These are phyloP conservation scores for Drosophila recens DNA, from an alignment of 2,888 invertebrate genomes.

Conservation along the genomic window DNA sequence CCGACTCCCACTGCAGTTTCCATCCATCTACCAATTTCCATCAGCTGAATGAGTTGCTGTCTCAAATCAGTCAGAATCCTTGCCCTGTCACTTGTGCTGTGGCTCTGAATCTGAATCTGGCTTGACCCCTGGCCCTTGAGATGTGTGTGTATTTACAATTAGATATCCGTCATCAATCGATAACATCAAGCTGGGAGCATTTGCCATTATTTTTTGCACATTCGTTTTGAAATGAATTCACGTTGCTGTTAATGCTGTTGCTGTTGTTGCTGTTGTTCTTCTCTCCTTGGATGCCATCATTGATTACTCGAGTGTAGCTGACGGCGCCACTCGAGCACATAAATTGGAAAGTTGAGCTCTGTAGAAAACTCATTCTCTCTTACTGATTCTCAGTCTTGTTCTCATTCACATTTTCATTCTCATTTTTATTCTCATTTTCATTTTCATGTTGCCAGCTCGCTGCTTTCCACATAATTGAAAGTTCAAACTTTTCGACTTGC, in stretches of 20 bases:
- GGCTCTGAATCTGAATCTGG: constrained; percentile 4
- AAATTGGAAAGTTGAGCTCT: constrained; percentile 69
- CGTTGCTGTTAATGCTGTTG: constrained; percentile 19
- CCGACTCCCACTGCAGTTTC: constrained; percentile 1
- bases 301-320: constrained; percentile 75
- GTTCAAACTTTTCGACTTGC: constrained; percentile 77
- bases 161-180: constrained; percentile 69
- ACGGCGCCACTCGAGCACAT: constrained; percentile 71
- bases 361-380: constrained; percentile 29
- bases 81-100: neutral
- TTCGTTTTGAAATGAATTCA: constrained; percentile 48
- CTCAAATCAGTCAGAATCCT: constrained; percentile 55
- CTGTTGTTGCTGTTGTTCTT: neutral
- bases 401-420: constrained; percentile 4
- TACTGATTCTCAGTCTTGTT: neutral
- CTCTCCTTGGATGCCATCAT: constrained; percentile 46
- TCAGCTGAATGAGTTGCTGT: constrained; percentile 43
- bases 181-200: constrained; percentile 39
- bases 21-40: constrained; percentile 25
- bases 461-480: constrained; percentile 75
- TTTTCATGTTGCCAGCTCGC: constrained; percentile 54
- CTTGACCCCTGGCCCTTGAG: constrained; percentile 10
- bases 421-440: constrained; percentile 24
- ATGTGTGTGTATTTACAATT: constrained; percentile 70
- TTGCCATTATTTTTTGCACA: constrained; percentile 65